phyloP scores from a whole-genome alignment of 2,797 vertebrate species.

The Danio jaintianensis region DNA sequence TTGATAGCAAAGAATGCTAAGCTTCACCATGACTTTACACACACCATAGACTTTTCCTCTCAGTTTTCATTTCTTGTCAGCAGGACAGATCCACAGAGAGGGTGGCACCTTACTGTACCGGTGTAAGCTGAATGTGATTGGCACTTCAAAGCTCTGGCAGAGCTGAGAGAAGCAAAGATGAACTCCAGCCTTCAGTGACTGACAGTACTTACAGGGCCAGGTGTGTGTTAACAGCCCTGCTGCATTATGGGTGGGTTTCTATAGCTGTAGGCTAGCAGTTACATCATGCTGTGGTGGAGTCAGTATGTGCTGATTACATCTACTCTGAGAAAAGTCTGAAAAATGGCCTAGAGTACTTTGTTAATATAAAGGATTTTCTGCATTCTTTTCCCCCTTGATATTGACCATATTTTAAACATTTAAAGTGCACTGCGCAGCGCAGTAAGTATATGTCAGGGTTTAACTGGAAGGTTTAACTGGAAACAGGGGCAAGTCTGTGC shows the following conservation, averaged over 20 bases:
- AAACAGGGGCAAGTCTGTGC: background rate
- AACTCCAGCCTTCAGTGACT: conserved; percentile 42
- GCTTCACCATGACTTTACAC: background rate
- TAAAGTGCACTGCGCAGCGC: background rate
- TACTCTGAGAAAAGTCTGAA: background rate
- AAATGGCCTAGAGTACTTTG: background rate
- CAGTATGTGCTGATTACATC: background rate
- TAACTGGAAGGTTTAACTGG: background rate
- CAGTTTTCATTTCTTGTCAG: background rate
- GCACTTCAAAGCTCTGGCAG: conserved; percentile 52
- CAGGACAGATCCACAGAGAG: background rate
- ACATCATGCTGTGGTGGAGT: conserved; percentile 30
- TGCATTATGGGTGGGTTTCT: conserved; percentile 19
- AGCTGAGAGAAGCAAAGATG: conserved; percentile 40
- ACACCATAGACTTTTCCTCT: background rate
- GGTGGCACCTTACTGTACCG: conserved; percentile 38
- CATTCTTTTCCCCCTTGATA: background rate
- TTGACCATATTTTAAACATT: background rate
- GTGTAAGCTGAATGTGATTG: conserved; percentile 44
- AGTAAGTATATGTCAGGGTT: background rate
- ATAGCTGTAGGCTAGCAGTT: conserved; percentile 19
- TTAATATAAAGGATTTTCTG: background rate
- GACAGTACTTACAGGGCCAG: conserved; percentile 46
- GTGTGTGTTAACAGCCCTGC: conserved; percentile 47
- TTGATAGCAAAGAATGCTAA: background rate